Percentiles rank a stretch among this genome's conserved stretches.
phyloP scores from a whole-genome alignment of 1,140 invertebrate genomes.

The Aphelenchoides besseyi region DNA sequence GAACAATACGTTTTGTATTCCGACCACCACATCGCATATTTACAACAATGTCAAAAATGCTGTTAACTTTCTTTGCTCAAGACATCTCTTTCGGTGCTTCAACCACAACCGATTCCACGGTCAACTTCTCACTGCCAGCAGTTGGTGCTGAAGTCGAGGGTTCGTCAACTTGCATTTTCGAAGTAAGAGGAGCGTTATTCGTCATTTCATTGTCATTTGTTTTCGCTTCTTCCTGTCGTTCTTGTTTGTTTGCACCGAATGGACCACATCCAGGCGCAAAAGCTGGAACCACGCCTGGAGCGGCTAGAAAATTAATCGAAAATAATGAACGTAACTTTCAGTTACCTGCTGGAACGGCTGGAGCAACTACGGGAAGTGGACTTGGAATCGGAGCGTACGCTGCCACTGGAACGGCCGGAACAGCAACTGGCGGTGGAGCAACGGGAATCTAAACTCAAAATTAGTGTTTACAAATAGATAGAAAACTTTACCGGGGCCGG shows the following conservation, averaged over 20 bases:
- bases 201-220: neutral
- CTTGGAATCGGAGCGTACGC: slow-evolving; percentile 16
- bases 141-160: neutral
- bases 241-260: slow-evolving; percentile 25
- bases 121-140: neutral
- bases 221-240: slow-evolving; percentile 3
- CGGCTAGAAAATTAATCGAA: neutral
- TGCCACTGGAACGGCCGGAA: slow-evolving; percentile 22
- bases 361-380: slow-evolving; percentile 7
- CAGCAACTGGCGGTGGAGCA: slow-evolving; percentile 17
- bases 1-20: too few species aligned
- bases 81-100: neutral
- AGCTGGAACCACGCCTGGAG: slow-evolving; percentile 9
- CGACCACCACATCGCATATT: neutral
- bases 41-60: neutral
- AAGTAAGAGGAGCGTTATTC: neutral
- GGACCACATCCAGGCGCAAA: neutral
- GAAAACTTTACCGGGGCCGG: slow-evolving; percentile 16
- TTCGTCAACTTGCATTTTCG: neutral
- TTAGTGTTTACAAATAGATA: neutral
- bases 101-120: neutral
- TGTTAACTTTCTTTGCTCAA: neutral
- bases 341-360: slow-evolving; percentile 6
- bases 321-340: neutral
- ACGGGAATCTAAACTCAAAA: neutral